These are phyloP conservation scores for Melanophora roralis DNA, from an alignment of 2,888 invertebrate genomes.

Conservation along the genomic window DNA sequence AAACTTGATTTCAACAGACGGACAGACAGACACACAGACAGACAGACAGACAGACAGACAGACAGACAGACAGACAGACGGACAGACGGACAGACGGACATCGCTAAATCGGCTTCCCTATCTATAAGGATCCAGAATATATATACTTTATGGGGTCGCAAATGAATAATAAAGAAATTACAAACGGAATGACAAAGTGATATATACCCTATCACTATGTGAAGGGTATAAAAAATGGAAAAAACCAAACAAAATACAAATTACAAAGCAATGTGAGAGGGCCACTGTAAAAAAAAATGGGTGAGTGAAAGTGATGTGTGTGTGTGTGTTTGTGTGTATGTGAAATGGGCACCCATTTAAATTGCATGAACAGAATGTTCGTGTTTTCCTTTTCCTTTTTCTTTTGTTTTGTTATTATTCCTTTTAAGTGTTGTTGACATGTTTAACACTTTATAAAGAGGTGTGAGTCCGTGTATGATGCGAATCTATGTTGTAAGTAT, in stretches of 20 bases:
- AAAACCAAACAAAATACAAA: constrained; percentile 14
- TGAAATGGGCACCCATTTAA: constrained; percentile 21
- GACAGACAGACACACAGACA: too few species aligned
- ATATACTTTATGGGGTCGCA: too few species aligned
- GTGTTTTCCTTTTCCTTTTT: constrained; percentile 5
- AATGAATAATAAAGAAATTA: too few species aligned
- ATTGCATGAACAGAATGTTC: background rate
- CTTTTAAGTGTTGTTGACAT: constrained; percentile 57
- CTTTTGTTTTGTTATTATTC: constrained; percentile 44
- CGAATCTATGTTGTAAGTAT: background rate
- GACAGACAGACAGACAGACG: too few species aligned
- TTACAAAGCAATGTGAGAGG: background rate
- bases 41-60: too few species aligned
- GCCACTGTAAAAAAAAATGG: background rate
- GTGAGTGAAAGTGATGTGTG: background rate
- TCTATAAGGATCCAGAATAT: too few species aligned
- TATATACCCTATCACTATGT: too few species aligned
- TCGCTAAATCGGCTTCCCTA: too few species aligned
- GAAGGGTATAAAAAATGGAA: background rate
- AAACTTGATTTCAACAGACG: too few species aligned
- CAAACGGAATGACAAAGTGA: too few species aligned
- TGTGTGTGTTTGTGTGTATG: too few species aligned
- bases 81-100: too few species aligned
- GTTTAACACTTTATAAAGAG: constrained; percentile 43
- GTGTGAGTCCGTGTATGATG: constrained; percentile 19